Evolutionary conservation across 2,113 vertebrate species (phyloP).

Genomic region (Ia io): DNA sequence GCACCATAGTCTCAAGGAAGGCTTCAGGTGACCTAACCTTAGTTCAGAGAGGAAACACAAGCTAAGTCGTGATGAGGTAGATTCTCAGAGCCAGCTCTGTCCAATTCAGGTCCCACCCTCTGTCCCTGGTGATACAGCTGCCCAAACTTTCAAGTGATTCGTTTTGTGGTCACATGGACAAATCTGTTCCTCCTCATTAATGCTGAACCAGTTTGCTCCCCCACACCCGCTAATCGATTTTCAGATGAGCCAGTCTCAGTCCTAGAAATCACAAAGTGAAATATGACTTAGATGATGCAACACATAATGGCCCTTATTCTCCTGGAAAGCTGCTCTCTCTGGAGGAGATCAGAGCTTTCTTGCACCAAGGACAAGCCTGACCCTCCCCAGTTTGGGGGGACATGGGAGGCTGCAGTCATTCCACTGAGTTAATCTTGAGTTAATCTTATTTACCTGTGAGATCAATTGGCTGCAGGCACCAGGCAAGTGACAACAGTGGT

Average conservation of each 20-base stretch:
- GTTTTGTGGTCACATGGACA: background rate
- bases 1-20: background rate
- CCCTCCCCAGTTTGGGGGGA: background rate
- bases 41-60: background rate
- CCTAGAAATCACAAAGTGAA: background rate
- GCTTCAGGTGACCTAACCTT: background rate
- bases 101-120: background rate
- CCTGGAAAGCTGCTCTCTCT: background rate
- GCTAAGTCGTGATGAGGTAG: background rate
- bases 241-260: background rate
- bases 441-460: slow-evolving; percentile 59
- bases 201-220: background rate
- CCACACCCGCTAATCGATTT: background rate
- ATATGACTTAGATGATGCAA: background rate
- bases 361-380: background rate
- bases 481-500: background rate
- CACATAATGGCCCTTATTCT: background rate
- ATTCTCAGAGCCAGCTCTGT: background rate
- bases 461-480: slow-evolving; percentile 52
- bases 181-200: background rate
- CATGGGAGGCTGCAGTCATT: background rate
- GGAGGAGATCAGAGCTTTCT: background rate
- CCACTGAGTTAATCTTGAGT: slow-evolving; percentile 51
- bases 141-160: background rate
- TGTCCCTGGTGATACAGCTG: background rate